Base-by-base conservation (phyloP, 2,113 vertebrate species). In the Peromyscus maniculatus region DNA sequence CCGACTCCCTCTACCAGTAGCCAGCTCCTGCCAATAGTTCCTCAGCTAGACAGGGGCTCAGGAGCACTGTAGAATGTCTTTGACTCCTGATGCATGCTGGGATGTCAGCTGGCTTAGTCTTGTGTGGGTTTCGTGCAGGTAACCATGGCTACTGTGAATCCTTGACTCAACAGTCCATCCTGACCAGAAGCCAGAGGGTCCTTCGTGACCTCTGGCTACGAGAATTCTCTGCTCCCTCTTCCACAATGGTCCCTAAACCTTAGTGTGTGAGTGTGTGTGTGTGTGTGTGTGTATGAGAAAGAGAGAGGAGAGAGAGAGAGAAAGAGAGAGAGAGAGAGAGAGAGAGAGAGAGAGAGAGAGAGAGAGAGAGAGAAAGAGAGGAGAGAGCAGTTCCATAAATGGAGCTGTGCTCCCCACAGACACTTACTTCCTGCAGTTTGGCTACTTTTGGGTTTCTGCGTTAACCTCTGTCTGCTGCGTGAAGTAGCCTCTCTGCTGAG, bases 151-250 rank as follows among this genome's bases (percentile, higher is more conserved):
- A 9, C 43, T 67, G 16, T 87, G 84, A 5, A 2, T 49, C 49
- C 39, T 22, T 49, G 39, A 21, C 9, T 19, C 10, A 36, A 8
- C 12, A 0, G 17, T 12, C 28, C 0, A 1, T 66, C 24, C 66
- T 66, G 39, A 6, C 26, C 39, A 46, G 24, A 46, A 46, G 62
- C 55, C 59, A 66, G 57, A 28, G 31, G 59, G 39, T 86, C 26
- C 59, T 66, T 31, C 39, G 15, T 86, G 59, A 31, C 59, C 82
- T 21, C 83, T 86, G 83, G 57, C 80, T 64, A 7, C 43, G 59
- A 64, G 12, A 26, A 15, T 83, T 62, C 43, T 84, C 12, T 64
- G 22, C 7, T 84, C 22, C 6, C 36, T 43, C 36, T 28, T 66
- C 26, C 26, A 46, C 59, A 21, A 17, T 66, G 62, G 39, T 49